A percentile compares a stretch with the other conserved stretches of the same genome.
These are phyloP conservation scores for Temnothorax rugatulus DNA, from an alignment of 2,888 invertebrate genomes.

Conservation along the genomic window DNA sequence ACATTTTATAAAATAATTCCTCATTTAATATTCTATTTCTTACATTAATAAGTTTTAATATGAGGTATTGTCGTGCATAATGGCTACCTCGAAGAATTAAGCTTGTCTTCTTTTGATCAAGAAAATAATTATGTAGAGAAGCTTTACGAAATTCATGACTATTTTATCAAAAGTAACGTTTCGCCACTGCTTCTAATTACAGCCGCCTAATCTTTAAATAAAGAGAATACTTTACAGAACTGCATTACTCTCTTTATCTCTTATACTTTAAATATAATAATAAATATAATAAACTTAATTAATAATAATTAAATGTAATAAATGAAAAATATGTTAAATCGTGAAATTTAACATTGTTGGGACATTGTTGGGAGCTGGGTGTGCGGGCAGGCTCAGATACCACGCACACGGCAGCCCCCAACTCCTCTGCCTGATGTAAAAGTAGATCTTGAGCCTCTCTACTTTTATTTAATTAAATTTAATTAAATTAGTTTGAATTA, in stretches of 20 bases:
- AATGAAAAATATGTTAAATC: not conserved
- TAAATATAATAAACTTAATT: no score
- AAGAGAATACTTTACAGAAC: constrained; percentile 11
- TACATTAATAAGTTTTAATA: not conserved
- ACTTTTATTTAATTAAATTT: no score
- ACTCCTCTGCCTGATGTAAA: no score
- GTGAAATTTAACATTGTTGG: no score
- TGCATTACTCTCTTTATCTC: not conserved
- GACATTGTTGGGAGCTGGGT: no score
- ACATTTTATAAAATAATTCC: not conserved
- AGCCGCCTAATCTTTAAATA: not conserved
- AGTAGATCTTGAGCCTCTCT: no score
- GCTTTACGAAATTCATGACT: not conserved
- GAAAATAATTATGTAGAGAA: constrained; percentile 15
- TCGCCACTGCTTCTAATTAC: constrained; percentile 21
- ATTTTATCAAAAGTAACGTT: constrained; percentile 29
- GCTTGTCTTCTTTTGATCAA: constrained; percentile 10
- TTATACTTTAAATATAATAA: not conserved
- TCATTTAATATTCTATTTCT: not conserved
- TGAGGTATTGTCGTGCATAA: not conserved
- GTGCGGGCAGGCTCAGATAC: no score
- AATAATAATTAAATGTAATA: not conserved
- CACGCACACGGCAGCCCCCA: no score
- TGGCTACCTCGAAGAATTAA: not conserved
- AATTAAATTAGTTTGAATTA: no score